Evolutionary conservation across 2,113 vertebrate species (phyloP), one percentile per base, ranked within the genome.

Genomic region (Orientallactaga bullata): DNA sequence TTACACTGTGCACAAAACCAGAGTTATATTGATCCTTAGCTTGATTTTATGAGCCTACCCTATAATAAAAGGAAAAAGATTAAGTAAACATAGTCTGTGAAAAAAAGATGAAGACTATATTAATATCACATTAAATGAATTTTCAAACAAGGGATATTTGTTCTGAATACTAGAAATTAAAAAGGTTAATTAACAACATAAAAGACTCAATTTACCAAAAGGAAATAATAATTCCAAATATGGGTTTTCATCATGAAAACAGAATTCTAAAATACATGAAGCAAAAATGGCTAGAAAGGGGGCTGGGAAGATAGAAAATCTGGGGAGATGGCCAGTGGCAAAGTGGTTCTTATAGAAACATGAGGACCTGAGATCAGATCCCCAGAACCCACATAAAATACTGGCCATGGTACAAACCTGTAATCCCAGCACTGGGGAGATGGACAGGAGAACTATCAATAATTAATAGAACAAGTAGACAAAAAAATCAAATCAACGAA

Each of bases 401-500:
- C 42, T 47, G 42, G 42, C 42, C 42, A 47, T 47, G 42, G 42
- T 47, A 8, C 42, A 47, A 47, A 55, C 55, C 55, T 55, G 55
- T 55, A 55, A 55, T 55, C 55, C 55, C 55, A 55, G 55, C 55
- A 6, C 55, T 16, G 15, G 55, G 55, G 55, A 55, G 55, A 13
- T 55, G 12, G 55, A 55, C 55, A 55, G 55, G 55, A 55, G 55
- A 16, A 55, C 12, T 55, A 55, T 58, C 73, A 88, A 26, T 51
- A 65, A 81, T 1, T 78, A 13, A 72, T 24, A 92, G 35, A 88
- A 65, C 13, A 65, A 72, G 39, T 17, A 71, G 66, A 51, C 10
- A n/a, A 30, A 85, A 58, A 78, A 92, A 92, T 79, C 47, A 69
- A 74, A n/a, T 58, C 80, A 58, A 76, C n/a, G 32, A 85, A 81